Base-by-base conservation (phyloP, 2,113 vertebrate genomes). In the Morone saxatilis region DNA sequence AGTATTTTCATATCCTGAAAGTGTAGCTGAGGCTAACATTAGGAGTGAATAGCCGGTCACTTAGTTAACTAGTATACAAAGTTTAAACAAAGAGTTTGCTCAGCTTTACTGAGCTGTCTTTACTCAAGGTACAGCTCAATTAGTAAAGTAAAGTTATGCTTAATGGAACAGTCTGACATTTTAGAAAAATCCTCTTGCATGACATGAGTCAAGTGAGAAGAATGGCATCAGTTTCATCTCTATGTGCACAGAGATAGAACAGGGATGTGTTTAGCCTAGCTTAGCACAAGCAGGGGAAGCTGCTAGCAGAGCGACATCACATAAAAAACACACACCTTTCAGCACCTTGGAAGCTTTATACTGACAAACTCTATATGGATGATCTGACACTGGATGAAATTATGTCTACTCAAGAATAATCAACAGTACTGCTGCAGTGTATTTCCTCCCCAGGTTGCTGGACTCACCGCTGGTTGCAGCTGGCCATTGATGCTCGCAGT, bases 401-500 rank as follows among this genome's bases (percentile, higher is more conserved):
- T 11, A 50, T n/a, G 16, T 53, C 41, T 71, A 1, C 13, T 71
- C 11, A 7, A 66, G 6, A 76, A 31, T 36, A 14, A 57, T 13
- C 10, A 51, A 8, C n/a, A 41, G 10, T 10, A 38, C 1, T 40
- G 31, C 12, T 65, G n/a, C 16, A 25, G n/a, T 41, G 60, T 9
- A 5, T 19, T 20, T 84, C 10, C 7, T 8, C 1, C 20, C 2
- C 5, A 25, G 17, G n/a, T n/a, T 12, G 5, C 2, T 3, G 4
- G 20, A 97, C 97, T 98, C 95, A 98, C 97, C 94, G 96, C 96
- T 2, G 96, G 94, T 68, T 96, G 98, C 41, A 97, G 89, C 92
- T 99, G 98, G 47, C 98, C 98, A 2, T 98, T 99, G 94, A 97
- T 88, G 92, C 93, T 97, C 63, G 96, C 95, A 0, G 97, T 96